Conservation (phyloP, 1,140 invertebrate species). For the Nomia melanderi region DNA sequence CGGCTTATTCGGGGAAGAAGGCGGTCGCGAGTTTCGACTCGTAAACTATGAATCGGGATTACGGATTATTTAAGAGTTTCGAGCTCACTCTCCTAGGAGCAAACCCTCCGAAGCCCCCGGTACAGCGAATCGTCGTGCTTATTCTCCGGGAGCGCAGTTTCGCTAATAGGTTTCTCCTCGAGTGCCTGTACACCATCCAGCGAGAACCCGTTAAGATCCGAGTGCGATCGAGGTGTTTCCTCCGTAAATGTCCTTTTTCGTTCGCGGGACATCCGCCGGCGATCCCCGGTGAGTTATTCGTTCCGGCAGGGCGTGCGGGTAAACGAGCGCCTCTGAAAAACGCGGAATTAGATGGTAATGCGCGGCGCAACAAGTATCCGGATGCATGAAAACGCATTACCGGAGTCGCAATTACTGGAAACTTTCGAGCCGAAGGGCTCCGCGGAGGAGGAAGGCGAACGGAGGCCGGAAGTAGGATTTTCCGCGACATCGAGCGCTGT, state of each 20-base stretch:
- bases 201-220: no score
- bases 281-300: neutral
- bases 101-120: no score
- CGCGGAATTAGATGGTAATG: slow-evolving; percentile 4
- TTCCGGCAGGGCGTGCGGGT: neutral
- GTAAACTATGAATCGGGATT: slow-evolving; percentile 32
- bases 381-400: neutral
- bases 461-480: no score
- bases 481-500: no score
- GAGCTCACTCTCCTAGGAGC: no score
- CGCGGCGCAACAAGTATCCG: slow-evolving; percentile 13
- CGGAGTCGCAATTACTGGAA: neutral
- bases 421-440: slow-evolving; percentile 4
- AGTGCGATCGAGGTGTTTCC: neutral
- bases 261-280: neutral
- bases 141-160: neutral
- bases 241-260: neutral
- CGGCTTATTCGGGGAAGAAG: neutral
- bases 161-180: no score
- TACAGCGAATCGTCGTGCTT: no score
- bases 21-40: neutral
- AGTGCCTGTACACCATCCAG: no score
- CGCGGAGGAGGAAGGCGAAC: no score
- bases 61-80: slow-evolving; percentile 20
- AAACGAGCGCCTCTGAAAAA: neutral